These are phyloP conservation scores for Diplolepis rosae DNA, from an alignment of 2,888 invertebrate genomes.

Conservation along the genomic window DNA sequence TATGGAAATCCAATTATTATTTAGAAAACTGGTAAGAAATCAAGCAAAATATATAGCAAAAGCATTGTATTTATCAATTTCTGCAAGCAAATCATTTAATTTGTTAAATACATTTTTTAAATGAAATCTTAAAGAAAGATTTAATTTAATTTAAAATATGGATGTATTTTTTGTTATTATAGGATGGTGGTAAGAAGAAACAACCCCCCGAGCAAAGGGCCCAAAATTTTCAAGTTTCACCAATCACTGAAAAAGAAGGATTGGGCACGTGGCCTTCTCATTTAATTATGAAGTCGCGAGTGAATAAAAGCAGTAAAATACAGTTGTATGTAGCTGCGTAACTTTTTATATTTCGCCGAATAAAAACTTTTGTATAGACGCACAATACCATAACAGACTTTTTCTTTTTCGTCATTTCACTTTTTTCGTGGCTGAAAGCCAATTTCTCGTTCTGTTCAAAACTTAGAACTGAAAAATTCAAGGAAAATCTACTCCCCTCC, in stretches of 20 bases:
- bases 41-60: too few relatives aligned
- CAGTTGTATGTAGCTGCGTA: neutral
- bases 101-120: neutral
- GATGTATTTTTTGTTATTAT: neutral
- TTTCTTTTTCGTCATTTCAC: neutral
- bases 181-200: slow-evolving; percentile 18
- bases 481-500: slow-evolving; percentile 23
- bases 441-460: slow-evolving; percentile 31
- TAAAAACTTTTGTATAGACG: slow-evolving; percentile 33
- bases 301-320: neutral
- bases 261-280: neutral
- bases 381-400: slow-evolving; percentile 12
- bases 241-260: neutral
- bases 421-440: slow-evolving; percentile 10
- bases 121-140: neutral
- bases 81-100: neutral
- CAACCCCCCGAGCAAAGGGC: neutral
- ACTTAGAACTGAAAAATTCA: slow-evolving; percentile 10
- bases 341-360: slow-evolving; percentile 34
- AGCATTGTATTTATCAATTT: too few relatives aligned
- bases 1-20: too few relatives aligned
- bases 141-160: too few relatives aligned
- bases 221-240: neutral
- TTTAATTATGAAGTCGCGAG: neutral
- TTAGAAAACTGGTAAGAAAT: too few relatives aligned